Base-by-base conservation (phyloP, 1,140 invertebrate genomes). In the Cherax destructor region DNA sequence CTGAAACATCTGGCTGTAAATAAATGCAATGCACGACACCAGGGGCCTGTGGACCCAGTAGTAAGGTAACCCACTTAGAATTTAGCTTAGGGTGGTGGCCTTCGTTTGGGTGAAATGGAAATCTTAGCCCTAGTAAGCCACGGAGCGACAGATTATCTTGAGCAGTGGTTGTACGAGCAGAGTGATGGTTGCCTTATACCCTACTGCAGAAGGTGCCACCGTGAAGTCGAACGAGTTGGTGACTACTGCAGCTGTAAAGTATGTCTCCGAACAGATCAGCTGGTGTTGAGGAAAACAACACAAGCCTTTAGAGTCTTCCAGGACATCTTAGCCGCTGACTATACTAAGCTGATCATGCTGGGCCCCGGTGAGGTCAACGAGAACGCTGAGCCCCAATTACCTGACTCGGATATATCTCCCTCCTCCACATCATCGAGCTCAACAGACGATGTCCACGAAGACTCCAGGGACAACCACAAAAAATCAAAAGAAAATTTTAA, bases 71-170 rank as follows among this genome's bases (percentile, higher is more conserved):
- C 84, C 4, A 50, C 10, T 13, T 49, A 77, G n/a, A 72, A 72
- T 21, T 47, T 86, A 49, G 50, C 84, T 4, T 13, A 59, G 9
- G 84, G 84, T 13, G 84, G 84, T 24, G 84, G n/a, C n/a, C 50
- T 86, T 72, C 72, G 84, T 16, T 72, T 86, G 84, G 84, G 84
- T 3, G 84, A 86, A 50, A 86, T 86, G 84, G 84, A 86, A 50
- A 72, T 86, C 13, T n/a, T 72, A 9, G 84, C 84, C 0, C 72
- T 86, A 21, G 11, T 86, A 47, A 52, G 47, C 30, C 47, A 76
- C 30, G 84, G 84, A 4, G 69, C 72, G 0, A 76, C 69, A 7
- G 69, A 86, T 11, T 52, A 74, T 6, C 65, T 86, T 9, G 41
- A 77, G 3, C 16, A 49, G 41, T 56, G n/a, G 4, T 11, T 86